Percentiles rank a stretch among this genome's conserved stretches.
These are phyloP conservation scores for Coreoperca whiteheadi DNA, from an alignment of 2,113 vertebrate genomes.

Conservation along the genomic window DNA sequence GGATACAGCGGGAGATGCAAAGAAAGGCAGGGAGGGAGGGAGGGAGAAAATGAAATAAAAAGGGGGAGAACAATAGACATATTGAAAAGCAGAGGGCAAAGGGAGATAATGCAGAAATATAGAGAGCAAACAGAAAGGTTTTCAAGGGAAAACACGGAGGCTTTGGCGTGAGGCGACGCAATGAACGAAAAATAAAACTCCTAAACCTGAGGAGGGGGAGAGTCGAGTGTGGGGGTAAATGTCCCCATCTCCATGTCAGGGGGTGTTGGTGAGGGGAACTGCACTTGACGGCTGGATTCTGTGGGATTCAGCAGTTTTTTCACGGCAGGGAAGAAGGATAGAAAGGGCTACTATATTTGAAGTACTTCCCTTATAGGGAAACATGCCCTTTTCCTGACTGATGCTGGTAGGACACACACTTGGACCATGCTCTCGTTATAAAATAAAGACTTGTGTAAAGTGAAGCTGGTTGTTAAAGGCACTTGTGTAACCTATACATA, in stretches of 20 bases:
- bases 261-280: slow-evolving; percentile 70
- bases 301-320: slow-evolving; percentile 79
- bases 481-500: neutral
- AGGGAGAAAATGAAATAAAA: slow-evolving; percentile 78
- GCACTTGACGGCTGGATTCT: slow-evolving; percentile 77
- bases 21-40: slow-evolving; percentile 26
- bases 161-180: slow-evolving; percentile 77
- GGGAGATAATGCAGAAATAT: slow-evolving; percentile 84
- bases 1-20: slow-evolving; percentile 73
- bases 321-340: slow-evolving; percentile 34
- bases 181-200: slow-evolving; percentile 83
- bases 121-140: slow-evolving; percentile 83
- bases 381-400: slow-evolving; percentile 60
- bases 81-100: slow-evolving; percentile 81
- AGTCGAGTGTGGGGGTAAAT: slow-evolving; percentile 65
- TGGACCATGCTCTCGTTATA: slow-evolving; percentile 8
- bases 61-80: slow-evolving; percentile 69
- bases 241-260: slow-evolving; percentile 75
- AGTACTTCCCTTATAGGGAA: slow-evolving; percentile 47
- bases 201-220: slow-evolving; percentile 65
- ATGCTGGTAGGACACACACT: slow-evolving; percentile 24
- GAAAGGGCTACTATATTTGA: slow-evolving; percentile 40
- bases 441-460: neutral
- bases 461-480: neutral
- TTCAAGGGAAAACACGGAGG: slow-evolving; percentile 79